phyloP scores from a whole-genome alignment of 2,888 invertebrate species.

The Thymelicus sylvestris region DNA sequence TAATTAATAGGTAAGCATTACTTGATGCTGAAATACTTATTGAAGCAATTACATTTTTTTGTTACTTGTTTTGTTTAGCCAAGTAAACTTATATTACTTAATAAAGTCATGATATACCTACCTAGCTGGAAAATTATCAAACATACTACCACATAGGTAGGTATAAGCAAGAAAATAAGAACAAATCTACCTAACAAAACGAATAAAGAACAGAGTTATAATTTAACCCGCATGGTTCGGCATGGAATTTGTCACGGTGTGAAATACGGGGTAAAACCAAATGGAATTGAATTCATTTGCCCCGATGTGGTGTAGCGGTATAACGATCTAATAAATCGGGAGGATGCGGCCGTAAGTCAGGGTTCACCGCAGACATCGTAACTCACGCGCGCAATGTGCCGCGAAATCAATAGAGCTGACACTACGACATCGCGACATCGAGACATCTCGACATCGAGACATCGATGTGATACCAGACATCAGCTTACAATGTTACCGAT shows the following conservation, averaged over 20 bases:
- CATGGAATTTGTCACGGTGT: conserved; percentile 67
- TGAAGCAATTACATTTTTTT: no score
- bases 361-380: conserved; percentile 73
- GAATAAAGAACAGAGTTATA: conserved; percentile 47
- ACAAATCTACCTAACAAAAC: conserved; percentile 37
- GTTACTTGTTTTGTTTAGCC: no score
- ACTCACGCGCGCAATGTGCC: conserved; percentile 77
- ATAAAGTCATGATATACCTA: no score
- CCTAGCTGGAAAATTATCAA: no score
- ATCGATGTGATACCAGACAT: conserved; percentile 15
- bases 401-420: conserved; percentile 80
- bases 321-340: conserved; percentile 79
- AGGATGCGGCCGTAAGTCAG: conserved; percentile 70
- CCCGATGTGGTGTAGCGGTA: conserved; percentile 72
- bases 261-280: conserved; percentile 67
- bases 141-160: no score
- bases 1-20: no score
- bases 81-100: no score
- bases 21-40: no score
- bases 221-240: conserved; percentile 69
- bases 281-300: conserved; percentile 74
- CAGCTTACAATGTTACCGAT: conserved; percentile 22
- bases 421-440: conserved; percentile 43
- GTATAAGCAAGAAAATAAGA: conserved; percentile 48
- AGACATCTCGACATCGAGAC: conserved; percentile 7